Percentiles rank a stretch among this genome's conserved stretches.
Conservation (phyloP, 1,140 invertebrate genomes). For the Achroia grisella region DNA sequence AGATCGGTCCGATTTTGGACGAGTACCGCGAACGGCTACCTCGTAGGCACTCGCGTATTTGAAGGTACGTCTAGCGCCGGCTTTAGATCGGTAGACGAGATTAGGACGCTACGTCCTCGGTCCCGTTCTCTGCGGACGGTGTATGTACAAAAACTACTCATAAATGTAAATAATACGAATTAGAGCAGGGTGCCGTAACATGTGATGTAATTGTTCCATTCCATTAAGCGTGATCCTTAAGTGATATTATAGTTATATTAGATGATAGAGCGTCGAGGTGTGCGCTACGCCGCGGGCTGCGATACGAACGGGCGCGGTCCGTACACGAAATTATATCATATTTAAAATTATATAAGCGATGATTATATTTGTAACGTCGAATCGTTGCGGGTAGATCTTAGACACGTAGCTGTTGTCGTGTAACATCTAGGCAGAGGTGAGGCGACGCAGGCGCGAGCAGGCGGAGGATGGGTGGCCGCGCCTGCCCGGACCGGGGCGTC, state of each 20-base stretch:
- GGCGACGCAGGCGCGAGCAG: neutral
- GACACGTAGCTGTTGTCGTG: neutral
- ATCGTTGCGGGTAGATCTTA: neutral
- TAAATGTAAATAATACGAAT: constrained; percentile 14
- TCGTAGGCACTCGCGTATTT: no score
- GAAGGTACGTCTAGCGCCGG: no score
- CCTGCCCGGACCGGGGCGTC: constrained; percentile 17
- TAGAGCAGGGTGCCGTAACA: constrained; percentile 31
- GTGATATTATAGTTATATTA: constrained; percentile 22
- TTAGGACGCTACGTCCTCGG: neutral
- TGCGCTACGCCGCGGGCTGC: no score
- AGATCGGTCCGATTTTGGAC: neutral
- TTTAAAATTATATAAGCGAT: constrained; percentile 2
- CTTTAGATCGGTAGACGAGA: neutral
- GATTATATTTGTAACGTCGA: constrained; percentile 1
- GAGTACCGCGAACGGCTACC: no score
- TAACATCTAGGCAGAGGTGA: constrained; percentile 5
- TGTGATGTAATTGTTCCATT: constrained; percentile 44
- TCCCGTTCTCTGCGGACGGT: no score
- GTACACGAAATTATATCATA: no score
- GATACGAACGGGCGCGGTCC: no score
- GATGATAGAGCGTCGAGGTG: no score
- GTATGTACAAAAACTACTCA: constrained; percentile 11
- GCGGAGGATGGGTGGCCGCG: neutral
- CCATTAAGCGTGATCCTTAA: constrained; percentile 37